Evolutionary conservation across 2,888 invertebrate genomes (phyloP).

Genomic region (Caenorhabditis sulstoni): DNA sequence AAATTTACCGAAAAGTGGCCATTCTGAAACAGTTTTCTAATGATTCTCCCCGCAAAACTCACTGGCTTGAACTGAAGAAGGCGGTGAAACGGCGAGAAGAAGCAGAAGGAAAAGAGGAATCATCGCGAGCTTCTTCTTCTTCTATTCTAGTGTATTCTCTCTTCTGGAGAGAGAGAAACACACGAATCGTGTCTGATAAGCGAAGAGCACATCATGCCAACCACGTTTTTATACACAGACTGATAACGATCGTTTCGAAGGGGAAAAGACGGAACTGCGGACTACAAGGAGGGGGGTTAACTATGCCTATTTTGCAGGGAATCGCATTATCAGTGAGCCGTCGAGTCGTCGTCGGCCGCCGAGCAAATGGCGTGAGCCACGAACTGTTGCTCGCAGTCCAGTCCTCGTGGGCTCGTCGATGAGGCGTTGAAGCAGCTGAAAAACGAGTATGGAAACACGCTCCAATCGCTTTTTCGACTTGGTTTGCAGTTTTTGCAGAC

Average conservation of each 20-base stretch:
- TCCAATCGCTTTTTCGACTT: too few species aligned
- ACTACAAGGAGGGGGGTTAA: constrained; percentile 13
- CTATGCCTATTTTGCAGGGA: constrained; percentile 36
- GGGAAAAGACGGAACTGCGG: neutral
- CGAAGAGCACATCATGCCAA: neutral
- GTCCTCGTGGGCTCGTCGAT: constrained; percentile 51
- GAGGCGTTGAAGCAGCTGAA: constrained; percentile 63
- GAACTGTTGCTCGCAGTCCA: constrained; percentile 62
- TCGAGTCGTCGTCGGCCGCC: constrained; percentile 16
- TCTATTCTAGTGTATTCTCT: constrained; percentile 30
- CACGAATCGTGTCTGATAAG: constrained; percentile 23
- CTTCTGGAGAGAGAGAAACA: constrained; percentile 6
- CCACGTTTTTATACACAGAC: constrained; percentile 43
- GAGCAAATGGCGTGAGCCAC: constrained; percentile 51
- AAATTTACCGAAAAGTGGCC: too few species aligned
- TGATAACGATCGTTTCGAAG: constrained; percentile 12
- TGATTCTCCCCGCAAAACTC: too few species aligned
- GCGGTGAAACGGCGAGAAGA: constrained; percentile 1
- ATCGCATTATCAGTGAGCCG: neutral
- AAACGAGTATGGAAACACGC: constrained; percentile 4
- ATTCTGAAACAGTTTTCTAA: neutral
- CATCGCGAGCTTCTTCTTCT: neutral
- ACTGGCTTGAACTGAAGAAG: constrained; percentile 17
- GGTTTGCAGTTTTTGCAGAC: too few species aligned
- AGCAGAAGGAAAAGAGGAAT: constrained; percentile 1